A percentile compares a stretch with the other conserved stretches of the same genome.
Evolutionary conservation across 2,797 vertebrate genomes (phyloP).

Genomic region (Takifugu ocellatus): DNA sequence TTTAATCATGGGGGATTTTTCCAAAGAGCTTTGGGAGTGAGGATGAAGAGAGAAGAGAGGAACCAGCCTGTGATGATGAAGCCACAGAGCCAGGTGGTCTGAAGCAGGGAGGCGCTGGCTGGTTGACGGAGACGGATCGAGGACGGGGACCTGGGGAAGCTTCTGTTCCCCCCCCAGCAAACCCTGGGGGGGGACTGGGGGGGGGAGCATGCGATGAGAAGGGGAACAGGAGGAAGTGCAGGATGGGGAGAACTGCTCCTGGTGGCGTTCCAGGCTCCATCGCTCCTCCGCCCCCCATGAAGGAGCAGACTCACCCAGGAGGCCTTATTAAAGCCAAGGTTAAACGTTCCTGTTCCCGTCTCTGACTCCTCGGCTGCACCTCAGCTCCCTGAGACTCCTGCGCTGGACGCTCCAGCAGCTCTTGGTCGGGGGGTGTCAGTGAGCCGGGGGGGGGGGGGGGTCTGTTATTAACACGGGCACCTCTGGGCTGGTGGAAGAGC

Average conservation of each 20-base stretch:
- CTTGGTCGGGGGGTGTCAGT: conserved; percentile 6
- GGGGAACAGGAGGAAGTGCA: not conserved
- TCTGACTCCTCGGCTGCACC: conserved; percentile 1
- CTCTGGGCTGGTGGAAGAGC: too few relatives aligned
- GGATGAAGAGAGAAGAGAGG: conserved; percentile 25
- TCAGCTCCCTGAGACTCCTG: conserved; percentile 35
- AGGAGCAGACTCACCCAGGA: conserved; percentile 51
- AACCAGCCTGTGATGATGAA: conserved; percentile 12
- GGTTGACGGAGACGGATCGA: conserved; percentile 12
- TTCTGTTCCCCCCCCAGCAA: conserved; percentile 4
- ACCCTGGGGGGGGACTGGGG: not conserved
- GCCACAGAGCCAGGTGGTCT: conserved; percentile 36
- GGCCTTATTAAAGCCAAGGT: conserved; percentile 70
- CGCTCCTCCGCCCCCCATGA: not conserved
- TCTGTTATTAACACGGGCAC: too few relatives aligned
- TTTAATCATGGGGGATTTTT: conserved; percentile 72
- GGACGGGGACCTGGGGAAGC: conserved; percentile 25
- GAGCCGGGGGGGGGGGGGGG: conserved; percentile 16
- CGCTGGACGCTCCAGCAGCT: conserved; percentile 24
- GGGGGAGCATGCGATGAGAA: not conserved
- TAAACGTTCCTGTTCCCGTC: conserved; percentile 38
- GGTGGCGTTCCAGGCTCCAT: not conserved
- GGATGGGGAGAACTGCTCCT: too few relatives aligned
- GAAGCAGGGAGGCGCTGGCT: conserved; percentile 1
- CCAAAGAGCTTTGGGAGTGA: conserved; percentile 46